phyloP scores from a whole-genome alignment of 2,797 vertebrate species.

The Coracias cyanogaster region DNA sequence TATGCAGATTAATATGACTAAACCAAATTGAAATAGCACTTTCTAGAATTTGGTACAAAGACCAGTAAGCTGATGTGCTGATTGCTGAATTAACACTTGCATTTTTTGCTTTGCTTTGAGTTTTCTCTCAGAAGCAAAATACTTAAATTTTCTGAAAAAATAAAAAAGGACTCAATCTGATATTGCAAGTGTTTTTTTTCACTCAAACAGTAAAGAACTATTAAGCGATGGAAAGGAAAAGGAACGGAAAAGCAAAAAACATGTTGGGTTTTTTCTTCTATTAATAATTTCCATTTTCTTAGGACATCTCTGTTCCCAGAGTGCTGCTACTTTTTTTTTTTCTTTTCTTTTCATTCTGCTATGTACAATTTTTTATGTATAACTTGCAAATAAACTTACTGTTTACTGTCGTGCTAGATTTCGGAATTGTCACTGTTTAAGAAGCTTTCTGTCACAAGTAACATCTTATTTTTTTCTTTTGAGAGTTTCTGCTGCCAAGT shows the following conservation, averaged over 20 bases:
- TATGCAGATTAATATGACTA: not conserved
- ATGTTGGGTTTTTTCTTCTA: accelerated
- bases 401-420: not conserved
- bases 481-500: not conserved
- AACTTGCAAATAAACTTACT: not conserved
- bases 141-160: not conserved
- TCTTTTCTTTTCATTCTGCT: not conserved
- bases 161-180: not conserved
- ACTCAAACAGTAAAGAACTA: not conserved
- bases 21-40: not conserved
- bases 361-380: not conserved
- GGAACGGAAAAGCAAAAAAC: not conserved
- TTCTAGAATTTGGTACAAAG: not conserved
- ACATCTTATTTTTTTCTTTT: not conserved
- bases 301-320: not conserved
- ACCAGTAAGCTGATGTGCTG: not conserved
- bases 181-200: not conserved
- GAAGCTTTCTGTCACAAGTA: not conserved
- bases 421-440: not conserved
- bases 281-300: not conserved
- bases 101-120: not conserved
- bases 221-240: not conserved
- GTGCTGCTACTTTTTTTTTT: not conserved
- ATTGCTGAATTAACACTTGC: not conserved
- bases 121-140: not conserved